Evolutionary conservation across 37 sponge, comb jelly and placozoan species (phyloP), one percentile per base, ranked within the genome.

Genomic region (Theonella swinhoei): DNA sequence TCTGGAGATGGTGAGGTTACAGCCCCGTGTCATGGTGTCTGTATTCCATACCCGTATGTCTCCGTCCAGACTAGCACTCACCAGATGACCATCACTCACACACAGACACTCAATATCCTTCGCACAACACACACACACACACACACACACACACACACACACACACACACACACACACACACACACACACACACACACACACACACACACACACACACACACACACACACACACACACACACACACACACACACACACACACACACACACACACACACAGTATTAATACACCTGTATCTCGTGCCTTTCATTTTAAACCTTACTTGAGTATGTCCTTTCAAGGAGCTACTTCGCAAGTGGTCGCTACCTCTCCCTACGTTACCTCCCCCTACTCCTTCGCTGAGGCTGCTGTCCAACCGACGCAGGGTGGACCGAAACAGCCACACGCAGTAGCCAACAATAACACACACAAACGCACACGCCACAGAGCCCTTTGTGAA

Each of bases 101-200:
- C 75, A 78, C 40, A 91, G 41, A 74, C 73, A 91, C 30, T 83
- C 84, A 8, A 91, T 63, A 37, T 85, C 86, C 91, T 87, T 31
- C n/a, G n/a, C n/a, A n/a, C n/a, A n/a, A n/a, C n/a, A n/a, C n/a
- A n/a, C n/a, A n/a, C n/a, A n/a, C n/a, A n/a, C n/a, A n/a, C n/a
- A n/a, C n/a, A n/a, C n/a, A n/a, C n/a, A n/a, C n/a, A n/a, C n/a
- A n/a, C n/a, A n/a, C n/a, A n/a, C n/a, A n/a, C n/a, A n/a, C n/a
- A n/a, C n/a, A n/a, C n/a, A n/a, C n/a, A n/a, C n/a, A n/a, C n/a
- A n/a, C n/a, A n/a, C n/a, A n/a, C n/a, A n/a, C n/a, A n/a, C n/a
- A n/a, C n/a, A n/a, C n/a, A n/a, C n/a, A n/a, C n/a, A n/a, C n/a
- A n/a, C n/a, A n/a, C n/a, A n/a, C n/a, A n/a, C n/a, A n/a, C n/a